Percentiles rank a stretch among this genome's conserved stretches.
Conservation (phyloP, 1,140 invertebrate species). For the Himalopsyche phryganea region DNA sequence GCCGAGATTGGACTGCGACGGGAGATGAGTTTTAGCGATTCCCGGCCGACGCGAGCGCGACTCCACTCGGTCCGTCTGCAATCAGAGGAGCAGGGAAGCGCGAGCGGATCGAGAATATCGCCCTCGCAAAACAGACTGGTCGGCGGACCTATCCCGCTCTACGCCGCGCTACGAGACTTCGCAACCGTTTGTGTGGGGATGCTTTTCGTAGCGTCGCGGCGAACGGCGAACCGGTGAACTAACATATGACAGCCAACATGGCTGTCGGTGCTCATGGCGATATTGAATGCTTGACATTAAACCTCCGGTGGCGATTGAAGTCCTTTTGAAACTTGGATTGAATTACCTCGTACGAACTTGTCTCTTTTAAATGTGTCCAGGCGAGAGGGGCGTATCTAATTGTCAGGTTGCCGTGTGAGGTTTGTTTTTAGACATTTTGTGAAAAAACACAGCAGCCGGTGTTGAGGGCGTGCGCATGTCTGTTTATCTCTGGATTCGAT, state of each 20-base stretch:
- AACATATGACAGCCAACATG: background rate
- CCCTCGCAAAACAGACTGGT: constrained; percentile 44
- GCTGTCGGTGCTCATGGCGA: background rate
- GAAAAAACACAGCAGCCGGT: constrained; percentile 1
- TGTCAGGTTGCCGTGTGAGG: background rate
- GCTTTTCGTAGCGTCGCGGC: too few species aligned
- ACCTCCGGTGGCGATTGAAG: too few species aligned
- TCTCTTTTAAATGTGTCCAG: too few species aligned
- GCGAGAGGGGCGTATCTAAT: too few species aligned
- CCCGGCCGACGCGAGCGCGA: too few species aligned
- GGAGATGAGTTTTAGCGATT: background rate
- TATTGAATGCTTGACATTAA: background rate
- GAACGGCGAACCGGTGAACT: background rate
- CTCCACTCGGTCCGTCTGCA: constrained; percentile 3
- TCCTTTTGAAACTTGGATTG: too few species aligned
- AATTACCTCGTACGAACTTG: too few species aligned
- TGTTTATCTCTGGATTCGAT: constrained; percentile 51
- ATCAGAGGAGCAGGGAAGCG: constrained; percentile 31
- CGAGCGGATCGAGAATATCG: constrained; percentile 35
- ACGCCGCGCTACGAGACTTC: background rate
- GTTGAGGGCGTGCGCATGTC: constrained; percentile 46
- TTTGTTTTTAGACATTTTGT: background rate
- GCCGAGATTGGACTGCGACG: background rate
- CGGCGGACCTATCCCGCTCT: constrained; percentile 6
- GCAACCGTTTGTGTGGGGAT: background rate